Evolutionary conservation across 2,888 invertebrate genomes (phyloP).

Genomic region (Hydrotaea diabolus): DNA sequence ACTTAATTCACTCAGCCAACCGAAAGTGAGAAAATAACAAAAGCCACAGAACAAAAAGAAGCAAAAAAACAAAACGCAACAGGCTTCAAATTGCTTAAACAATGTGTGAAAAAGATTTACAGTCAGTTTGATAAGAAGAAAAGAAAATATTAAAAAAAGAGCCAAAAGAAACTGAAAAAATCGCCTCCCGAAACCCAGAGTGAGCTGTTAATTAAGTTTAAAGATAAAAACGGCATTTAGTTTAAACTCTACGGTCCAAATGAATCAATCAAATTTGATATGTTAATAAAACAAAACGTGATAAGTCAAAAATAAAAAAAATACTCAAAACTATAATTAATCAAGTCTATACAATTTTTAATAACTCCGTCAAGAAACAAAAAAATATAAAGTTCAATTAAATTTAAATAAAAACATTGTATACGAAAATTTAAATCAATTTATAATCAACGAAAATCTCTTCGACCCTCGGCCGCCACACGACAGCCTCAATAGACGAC

Average conservation of each 20-base stretch:
- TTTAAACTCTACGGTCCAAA: background rate
- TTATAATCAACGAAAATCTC: no score
- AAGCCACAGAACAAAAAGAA: background rate
- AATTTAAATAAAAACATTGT: no score
- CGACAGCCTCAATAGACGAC: background rate
- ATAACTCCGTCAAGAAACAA: background rate
- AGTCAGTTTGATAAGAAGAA: background rate
- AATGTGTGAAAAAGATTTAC: constrained; percentile 55
- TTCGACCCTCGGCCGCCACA: background rate
- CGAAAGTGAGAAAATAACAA: background rate
- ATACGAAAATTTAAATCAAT: no score
- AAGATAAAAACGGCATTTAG: background rate
- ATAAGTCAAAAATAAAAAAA: background rate
- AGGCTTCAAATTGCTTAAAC: constrained; percentile 38
- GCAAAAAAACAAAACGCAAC: constrained; percentile 17
- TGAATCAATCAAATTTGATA: background rate
- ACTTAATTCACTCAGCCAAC: constrained; percentile 62
- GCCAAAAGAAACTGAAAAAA: background rate
- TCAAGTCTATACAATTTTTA: no score
- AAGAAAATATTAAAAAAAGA: constrained; percentile 19
- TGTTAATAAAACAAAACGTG: background rate
- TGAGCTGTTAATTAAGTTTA: background rate
- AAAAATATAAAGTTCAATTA: background rate
- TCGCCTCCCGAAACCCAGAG: background rate
- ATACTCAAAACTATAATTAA: background rate